These are phyloP conservation scores for Catharus ustulatus DNA, from an alignment of 2,797 vertebrate species.

Conservation along the genomic window DNA sequence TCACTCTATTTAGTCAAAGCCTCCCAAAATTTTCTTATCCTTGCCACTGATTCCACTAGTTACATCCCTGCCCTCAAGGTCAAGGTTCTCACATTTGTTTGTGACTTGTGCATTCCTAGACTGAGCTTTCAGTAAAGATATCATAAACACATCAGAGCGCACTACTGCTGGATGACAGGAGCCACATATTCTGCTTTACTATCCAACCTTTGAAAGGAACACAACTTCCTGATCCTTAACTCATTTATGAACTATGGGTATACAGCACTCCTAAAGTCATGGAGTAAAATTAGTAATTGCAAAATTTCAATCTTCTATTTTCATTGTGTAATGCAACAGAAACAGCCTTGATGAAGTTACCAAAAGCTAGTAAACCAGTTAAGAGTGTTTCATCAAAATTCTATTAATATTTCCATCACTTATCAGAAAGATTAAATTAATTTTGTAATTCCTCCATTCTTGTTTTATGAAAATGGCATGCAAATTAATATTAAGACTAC, in stretches of 20 bases:
- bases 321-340: neutral
- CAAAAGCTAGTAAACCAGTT: neutral
- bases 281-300: neutral
- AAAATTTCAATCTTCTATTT: neutral
- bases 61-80: neutral
- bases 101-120: neutral
- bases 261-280: neutral
- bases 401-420: neutral
- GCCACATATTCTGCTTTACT: neutral
- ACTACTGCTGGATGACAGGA: neutral
- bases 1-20: neutral
- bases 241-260: neutral
- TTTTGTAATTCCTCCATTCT: neutral
- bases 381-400: neutral
- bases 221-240: neutral
- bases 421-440: neutral
- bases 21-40: neutral
- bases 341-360: neutral
- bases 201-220: neutral
- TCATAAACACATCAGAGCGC: neutral
- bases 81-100: neutral
- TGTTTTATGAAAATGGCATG: neutral
- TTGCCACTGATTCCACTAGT: neutral
- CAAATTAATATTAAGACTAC: neutral
- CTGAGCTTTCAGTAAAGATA: neutral